phyloP scores from a whole-genome alignment of 2,113 vertebrate genomes.

The Nannospalax galili region DNA sequence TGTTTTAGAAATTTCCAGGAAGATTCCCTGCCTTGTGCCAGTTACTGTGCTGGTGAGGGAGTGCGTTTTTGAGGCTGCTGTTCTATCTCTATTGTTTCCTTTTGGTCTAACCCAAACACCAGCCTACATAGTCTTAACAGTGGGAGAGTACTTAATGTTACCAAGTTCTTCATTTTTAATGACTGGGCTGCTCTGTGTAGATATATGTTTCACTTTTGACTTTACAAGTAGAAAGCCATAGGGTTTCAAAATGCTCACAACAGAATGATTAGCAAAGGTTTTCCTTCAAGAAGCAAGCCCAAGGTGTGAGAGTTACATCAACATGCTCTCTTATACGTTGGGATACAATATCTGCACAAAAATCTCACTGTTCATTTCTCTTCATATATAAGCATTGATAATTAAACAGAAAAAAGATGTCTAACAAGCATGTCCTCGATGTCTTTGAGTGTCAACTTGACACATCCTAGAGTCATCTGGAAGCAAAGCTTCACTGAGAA shows the following conservation, averaged over 20 bases:
- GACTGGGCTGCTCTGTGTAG: not conserved
- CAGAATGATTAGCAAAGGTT: not conserved
- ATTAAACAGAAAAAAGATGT: not conserved
- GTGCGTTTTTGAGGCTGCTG: not conserved
- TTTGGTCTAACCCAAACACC: not conserved
- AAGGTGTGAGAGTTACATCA: not conserved
- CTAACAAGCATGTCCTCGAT: not conserved
- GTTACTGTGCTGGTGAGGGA: not conserved
- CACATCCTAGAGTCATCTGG: not conserved
- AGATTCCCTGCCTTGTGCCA: not conserved
- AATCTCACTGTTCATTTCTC: not conserved
- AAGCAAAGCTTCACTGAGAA: not conserved
- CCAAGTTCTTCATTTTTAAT: not conserved
- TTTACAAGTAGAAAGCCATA: not conserved
- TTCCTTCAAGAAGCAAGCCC: not conserved
- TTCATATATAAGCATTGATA: not conserved
- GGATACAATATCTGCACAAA: not conserved
- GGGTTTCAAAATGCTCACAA: not conserved
- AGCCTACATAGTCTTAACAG: not conserved
- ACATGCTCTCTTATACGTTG: not conserved
- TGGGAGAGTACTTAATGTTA: not conserved
- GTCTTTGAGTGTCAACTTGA: not conserved
- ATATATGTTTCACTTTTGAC: not conserved
- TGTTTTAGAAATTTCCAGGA: constrained; percentile 29
- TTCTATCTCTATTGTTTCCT: not conserved